Base-by-base conservation (phyloP, 2,797 vertebrate species). In the Anguilla marmorata region DNA sequence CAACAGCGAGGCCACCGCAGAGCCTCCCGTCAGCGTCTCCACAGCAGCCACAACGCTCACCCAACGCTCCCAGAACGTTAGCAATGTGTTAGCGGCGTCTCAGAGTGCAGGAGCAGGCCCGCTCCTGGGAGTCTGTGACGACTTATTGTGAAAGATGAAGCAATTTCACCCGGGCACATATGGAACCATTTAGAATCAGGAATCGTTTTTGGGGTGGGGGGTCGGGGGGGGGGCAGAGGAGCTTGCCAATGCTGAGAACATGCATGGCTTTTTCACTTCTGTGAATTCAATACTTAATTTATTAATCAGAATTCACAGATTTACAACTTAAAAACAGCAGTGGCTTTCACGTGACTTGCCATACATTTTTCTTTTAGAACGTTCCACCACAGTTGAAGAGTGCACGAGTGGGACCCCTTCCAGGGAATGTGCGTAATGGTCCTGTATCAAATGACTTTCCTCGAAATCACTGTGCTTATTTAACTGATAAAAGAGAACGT, bases 111-210 rank as follows among this genome's bases (percentile, higher is more conserved):
- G 37, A 80, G 41, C 14, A 37, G 12, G 72, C 33, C 30, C 27
- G 12, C 27, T 37, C 21, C 76, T 24, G 76, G 76, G 76, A 80
- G 48, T 48, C 6, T n/a, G 41, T 27, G 79, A 82, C n/a, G 41
- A 82, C 50, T 82, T 82, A 82, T 50, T n/a, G 79, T 82, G 79
- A 48, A 82, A n/a, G 21, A 82, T 50, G 24, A 37, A 82, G 45
- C 79, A 21, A 50, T 82, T 82, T 82, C 6, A 82, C 79, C 8
- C 21, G 1, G 45, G 74, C 6, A 50, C 79, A 82, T 82, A 82
- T 50, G 45, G 45, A 82, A 82, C 41, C 79, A 48, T 50, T 82
- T 82, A 41, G 19, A 24, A n/a, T 45, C 79, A 48, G 27, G 33
- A 76, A 76, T 76, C 30, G 5, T 19, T 14, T 45, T 37, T 7